Base-by-base conservation (phyloP, 2,113 vertebrate species). In the Phocoena phocoena region DNA sequence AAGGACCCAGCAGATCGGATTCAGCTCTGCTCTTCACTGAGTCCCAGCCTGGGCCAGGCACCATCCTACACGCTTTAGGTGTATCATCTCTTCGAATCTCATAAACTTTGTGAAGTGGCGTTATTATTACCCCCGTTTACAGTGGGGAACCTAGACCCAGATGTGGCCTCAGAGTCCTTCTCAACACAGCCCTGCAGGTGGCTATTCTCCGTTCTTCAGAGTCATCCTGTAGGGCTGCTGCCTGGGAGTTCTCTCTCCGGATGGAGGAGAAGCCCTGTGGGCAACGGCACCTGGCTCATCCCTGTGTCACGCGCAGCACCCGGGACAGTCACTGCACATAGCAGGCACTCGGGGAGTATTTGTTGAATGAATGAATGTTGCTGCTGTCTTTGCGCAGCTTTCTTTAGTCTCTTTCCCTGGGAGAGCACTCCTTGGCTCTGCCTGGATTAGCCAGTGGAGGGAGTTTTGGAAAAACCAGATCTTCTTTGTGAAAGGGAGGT, bases 381-480 rank as follows among this genome's bases (percentile, higher is more conserved):
- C 44, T n/a, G 25, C 85, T 79, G 21, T 74, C 31, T 83, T 58
- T 33, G 74, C 50, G 13, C 21, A 47, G 86, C 13, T 92, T 82
- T 84, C 44, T 58, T 23, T 26, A 53, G 55, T 58, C 36, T 81
- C 44, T 87, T 38, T 60, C 15, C 38, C 33, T 31, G 50, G 71
- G 28, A 73, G 23, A 63, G 15, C 62, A 67, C 11, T 62, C 31
- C 60, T 88, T 41, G 76, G 60, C 83, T 28, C 88, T 88, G 95
- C 60, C 60, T 67, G 77, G 38, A 79, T 93, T 41, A 88, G 86
- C 55, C 58, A 77, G 20, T 10, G 50, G 79, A 60, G 14, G 70
- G 68, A 38, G 44, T 62, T n/a, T 41, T 50, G 44, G 74, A 47
- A 96, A 94, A 71, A 31, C 50, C 79, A 86, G 73, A 31, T 47